Conservation (phyloP, 1,140 invertebrate species). For the Oryctes rhinoceros region DNA sequence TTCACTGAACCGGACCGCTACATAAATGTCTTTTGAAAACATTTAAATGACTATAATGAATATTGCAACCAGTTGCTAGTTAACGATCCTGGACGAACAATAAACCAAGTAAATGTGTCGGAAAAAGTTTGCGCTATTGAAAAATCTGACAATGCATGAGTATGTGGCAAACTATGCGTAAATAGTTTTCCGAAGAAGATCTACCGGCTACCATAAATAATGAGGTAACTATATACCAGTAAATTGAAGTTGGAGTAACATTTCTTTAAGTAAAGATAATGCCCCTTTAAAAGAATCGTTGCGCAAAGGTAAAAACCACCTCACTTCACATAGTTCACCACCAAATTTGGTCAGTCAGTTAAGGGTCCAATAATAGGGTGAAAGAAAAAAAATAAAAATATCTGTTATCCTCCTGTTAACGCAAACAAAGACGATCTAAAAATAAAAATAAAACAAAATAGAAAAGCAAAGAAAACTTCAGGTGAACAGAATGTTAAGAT, state of each 20-base stretch:
- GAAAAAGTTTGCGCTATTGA: background rate
- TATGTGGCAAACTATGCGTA: background rate
- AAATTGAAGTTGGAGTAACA: background rate
- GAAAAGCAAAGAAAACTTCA: no score
- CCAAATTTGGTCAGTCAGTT: no score
- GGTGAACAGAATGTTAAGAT: no score
- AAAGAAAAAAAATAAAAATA: no score
- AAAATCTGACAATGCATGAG: constrained; percentile 25
- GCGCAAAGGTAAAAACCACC: no score
- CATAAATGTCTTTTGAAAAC: background rate
- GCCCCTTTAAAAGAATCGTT: background rate
- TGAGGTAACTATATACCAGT: background rate
- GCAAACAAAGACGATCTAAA: no score
- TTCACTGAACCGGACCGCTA: constrained; percentile 53
- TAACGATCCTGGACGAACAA: constrained; percentile 22
- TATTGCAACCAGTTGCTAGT: constrained; percentile 23
- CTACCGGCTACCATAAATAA: constrained; percentile 8
- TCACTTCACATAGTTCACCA: no score
- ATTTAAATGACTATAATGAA: background rate
- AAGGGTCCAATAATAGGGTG: no score
- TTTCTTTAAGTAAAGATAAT: background rate
- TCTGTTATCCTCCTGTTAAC: no score
- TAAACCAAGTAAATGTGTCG: constrained; percentile 15
- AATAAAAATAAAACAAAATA: no score
- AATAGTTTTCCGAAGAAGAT: constrained; percentile 42